phyloP scores from a whole-genome alignment of 2,797 vertebrate genomes.

The Rhabdophis nuchalis region DNA sequence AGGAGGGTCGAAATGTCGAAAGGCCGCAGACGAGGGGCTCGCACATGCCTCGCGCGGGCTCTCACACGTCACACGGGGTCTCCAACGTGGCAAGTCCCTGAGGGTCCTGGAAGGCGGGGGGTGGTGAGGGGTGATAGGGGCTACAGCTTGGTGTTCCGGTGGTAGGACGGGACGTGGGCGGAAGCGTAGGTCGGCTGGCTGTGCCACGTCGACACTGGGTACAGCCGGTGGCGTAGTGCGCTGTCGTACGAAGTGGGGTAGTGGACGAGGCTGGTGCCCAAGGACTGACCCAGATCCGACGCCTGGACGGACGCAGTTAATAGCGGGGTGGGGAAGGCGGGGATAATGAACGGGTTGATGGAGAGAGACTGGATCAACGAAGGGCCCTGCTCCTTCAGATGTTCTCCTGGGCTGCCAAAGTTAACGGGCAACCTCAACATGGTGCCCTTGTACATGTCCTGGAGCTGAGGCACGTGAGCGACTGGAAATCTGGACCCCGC shows the following conservation, averaged over 20 bases:
- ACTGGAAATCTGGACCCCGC: slow-evolving; percentile 49
- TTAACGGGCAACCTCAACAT: slow-evolving; percentile 64
- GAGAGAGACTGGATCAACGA: slow-evolving; percentile 45
- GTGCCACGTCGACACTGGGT: slow-evolving; percentile 69
- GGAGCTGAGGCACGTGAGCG: slow-evolving; percentile 57
- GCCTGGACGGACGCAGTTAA: slow-evolving; percentile 67
- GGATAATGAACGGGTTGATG: slow-evolving; percentile 66
- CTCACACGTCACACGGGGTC: too few species aligned
- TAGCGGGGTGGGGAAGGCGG: slow-evolving; percentile 74
- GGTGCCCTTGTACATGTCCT: slow-evolving; percentile 54
- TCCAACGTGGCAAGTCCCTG: fast-evolving
- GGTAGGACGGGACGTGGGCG: slow-evolving; percentile 68
- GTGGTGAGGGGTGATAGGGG: too few species aligned
- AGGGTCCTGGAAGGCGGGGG: fast-evolving
- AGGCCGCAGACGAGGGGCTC: background rate
- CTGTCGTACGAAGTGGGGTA: slow-evolving; percentile 60
- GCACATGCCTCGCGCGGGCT: too few species aligned
- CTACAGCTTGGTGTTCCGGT: slow-evolving; percentile 73
- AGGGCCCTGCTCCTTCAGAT: slow-evolving; percentile 51
- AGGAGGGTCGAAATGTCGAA: background rate
- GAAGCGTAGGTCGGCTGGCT: slow-evolving; percentile 66
- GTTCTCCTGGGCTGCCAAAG: slow-evolving; percentile 63
- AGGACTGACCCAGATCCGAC: slow-evolving; percentile 65
- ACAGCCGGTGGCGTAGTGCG: slow-evolving; percentile 70
- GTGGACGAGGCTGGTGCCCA: slow-evolving; percentile 59